Conservation (phyloP, 2,113 vertebrate species). For the Pseudolaguvia tuberculata region DNA sequence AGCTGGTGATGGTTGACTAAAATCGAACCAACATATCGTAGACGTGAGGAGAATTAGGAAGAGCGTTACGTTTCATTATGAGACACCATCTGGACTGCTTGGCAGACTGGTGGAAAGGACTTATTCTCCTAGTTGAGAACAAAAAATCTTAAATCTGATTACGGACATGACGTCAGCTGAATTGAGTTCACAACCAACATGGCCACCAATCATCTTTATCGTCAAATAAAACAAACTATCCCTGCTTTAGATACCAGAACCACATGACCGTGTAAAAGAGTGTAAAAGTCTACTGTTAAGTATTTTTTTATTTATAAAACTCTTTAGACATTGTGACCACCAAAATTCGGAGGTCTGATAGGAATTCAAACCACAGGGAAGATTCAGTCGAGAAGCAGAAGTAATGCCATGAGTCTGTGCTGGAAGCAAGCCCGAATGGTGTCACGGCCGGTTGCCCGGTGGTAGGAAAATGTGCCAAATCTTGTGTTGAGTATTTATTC, state of each 20-base stretch:
- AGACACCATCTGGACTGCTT: constrained; percentile 14
- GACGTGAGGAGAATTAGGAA: background rate
- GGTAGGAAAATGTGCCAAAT: constrained; percentile 22
- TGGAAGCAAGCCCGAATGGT: background rate
- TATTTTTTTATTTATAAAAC: no score
- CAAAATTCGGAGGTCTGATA: no score
- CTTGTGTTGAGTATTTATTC: constrained; percentile 14
- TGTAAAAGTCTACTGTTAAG: no score
- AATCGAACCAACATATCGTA: background rate
- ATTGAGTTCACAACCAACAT: background rate
- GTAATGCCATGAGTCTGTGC: background rate
- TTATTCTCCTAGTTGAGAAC: no score
- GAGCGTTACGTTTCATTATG: background rate
- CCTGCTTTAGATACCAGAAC: background rate
- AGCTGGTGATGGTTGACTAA: background rate
- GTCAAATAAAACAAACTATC: no score
- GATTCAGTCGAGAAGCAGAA: background rate
- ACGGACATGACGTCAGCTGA: no score
- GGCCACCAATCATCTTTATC: background rate
- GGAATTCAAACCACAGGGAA: background rate
- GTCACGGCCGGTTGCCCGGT: background rate
- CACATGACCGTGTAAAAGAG: background rate
- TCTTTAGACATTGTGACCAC: no score
- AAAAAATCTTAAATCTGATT: no score
- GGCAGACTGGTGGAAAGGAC: background rate